Conservation (phyloP, 2,888 invertebrate species). For the Sipha maydis region DNA sequence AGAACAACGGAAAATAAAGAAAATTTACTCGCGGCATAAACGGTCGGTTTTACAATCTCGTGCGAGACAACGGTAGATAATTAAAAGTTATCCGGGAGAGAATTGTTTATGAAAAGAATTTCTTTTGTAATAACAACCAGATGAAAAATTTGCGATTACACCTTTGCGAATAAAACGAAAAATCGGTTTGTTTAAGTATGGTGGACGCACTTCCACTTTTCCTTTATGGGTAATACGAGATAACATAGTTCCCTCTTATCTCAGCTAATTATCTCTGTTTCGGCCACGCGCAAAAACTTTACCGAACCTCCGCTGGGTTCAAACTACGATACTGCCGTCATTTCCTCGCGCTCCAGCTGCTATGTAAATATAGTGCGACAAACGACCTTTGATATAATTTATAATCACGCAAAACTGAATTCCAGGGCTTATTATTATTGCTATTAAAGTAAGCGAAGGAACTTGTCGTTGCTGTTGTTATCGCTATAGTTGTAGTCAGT, state of each 20-base stretch:
- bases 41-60: neutral
- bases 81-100: constrained; percentile 6
- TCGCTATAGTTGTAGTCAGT: constrained; percentile 27
- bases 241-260: constrained; percentile 53
- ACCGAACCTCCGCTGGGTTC: constrained; percentile 22
- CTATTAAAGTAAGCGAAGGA: constrained; percentile 39
- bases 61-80: neutral
- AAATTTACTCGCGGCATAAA: neutral
- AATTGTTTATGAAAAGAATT: constrained; percentile 3
- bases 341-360: neutral
- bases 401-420: constrained; percentile 55
- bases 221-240: constrained; percentile 30
- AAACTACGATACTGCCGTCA: constrained; percentile 9
- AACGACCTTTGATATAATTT: constrained; percentile 56
- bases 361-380: constrained; percentile 42
- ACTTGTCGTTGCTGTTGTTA: constrained; percentile 42
- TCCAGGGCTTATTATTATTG: constrained; percentile 49
- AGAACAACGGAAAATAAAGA: neutral
- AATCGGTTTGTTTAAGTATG: constrained; percentile 26
- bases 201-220: neutral
- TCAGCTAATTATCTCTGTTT: constrained; percentile 47
- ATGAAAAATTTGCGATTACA: constrained; percentile 32
- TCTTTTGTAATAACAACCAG: constrained; percentile 6
- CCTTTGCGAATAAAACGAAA: constrained; percentile 39
- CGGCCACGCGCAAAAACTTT: constrained; percentile 50